A percentile compares a stretch with the other conserved stretches of the same genome.
Conservation (phyloP, 2,797 vertebrate species). For the Furcifer pardalis region DNA sequence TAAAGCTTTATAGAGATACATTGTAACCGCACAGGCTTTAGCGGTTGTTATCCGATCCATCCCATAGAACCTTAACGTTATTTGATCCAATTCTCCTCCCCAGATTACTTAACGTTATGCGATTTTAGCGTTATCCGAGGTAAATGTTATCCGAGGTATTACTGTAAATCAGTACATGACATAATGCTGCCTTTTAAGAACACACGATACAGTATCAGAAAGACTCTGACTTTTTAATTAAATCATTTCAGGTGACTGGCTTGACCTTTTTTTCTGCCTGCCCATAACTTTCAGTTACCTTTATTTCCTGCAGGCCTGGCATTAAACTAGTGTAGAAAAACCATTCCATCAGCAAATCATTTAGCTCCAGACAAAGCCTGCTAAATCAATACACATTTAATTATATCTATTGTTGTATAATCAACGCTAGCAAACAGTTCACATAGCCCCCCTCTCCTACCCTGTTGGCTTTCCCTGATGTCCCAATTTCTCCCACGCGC, state of each 20-base stretch:
- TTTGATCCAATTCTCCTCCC: no score
- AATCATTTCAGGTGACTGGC: slow-evolving; percentile 39
- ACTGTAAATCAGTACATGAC: neutral
- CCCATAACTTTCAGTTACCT: slow-evolving; percentile 48
- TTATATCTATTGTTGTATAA: slow-evolving; percentile 51
- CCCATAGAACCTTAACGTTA: no score
- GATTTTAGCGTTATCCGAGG: no score
- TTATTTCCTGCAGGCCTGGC: slow-evolving; percentile 39
- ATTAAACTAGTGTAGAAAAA: slow-evolving; percentile 35
- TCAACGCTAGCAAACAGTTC: slow-evolving; percentile 16
- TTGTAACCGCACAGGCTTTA: no score
- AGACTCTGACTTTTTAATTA: slow-evolving; percentile 63
- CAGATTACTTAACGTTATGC: no score
- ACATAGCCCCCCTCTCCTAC: slow-evolving; percentile 1
- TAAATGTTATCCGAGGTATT: no score
- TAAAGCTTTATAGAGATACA: no score
- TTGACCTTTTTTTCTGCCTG: slow-evolving; percentile 50
- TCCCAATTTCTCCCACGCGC: slow-evolving; percentile 11
- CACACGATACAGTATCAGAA: slow-evolving; percentile 44
- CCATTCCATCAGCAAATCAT: slow-evolving; percentile 24
- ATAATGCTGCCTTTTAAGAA: slow-evolving; percentile 8
- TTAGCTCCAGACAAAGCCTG: slow-evolving; percentile 43
- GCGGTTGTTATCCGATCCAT: no score
- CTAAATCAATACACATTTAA: slow-evolving; percentile 47
- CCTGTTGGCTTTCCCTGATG: slow-evolving; percentile 15